These are phyloP conservation scores for Eristalis arbustorum DNA, from an alignment of 2,888 invertebrate species.

Conservation along the genomic window DNA sequence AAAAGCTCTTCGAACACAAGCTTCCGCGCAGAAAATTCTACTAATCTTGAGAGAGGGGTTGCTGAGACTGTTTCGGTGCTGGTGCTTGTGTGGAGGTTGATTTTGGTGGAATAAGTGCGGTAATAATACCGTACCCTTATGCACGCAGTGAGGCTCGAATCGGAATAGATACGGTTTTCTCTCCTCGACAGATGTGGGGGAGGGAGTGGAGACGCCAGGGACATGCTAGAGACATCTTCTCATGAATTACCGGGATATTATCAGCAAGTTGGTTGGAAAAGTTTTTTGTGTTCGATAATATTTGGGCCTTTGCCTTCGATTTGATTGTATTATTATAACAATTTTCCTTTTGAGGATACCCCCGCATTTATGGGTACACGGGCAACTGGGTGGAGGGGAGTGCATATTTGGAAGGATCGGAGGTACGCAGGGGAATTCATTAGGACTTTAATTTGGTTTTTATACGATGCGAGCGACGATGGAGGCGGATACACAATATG, in stretches of 20 bases:
- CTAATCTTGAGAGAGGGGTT: not conserved
- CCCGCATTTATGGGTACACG: not conserved
- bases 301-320: constrained; percentile 3
- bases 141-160: constrained; percentile 18
- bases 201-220: not conserved
- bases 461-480: not conserved
- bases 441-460: not conserved
- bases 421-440: not conserved
- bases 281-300: constrained; percentile 32
- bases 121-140: constrained; percentile 9
- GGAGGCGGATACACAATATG: not conserved
- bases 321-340: not conserved
- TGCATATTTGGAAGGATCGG: not conserved
- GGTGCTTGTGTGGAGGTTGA: constrained; percentile 16
- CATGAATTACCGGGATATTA: constrained; percentile 34
- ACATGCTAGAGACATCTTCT: constrained; percentile 6
- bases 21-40: not conserved
- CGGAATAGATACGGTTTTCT: not conserved
- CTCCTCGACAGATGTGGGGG: not conserved
- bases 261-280: constrained; percentile 36
- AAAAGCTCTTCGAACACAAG: not conserved
- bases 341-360: not conserved
- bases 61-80: not conserved
- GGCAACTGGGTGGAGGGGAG: not conserved
- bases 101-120: constrained; percentile 8